Evolutionary conservation across 2,797 vertebrate species (phyloP), one percentile per base, ranked within the genome.

Genomic region (Sylvilagus floridanus): DNA sequence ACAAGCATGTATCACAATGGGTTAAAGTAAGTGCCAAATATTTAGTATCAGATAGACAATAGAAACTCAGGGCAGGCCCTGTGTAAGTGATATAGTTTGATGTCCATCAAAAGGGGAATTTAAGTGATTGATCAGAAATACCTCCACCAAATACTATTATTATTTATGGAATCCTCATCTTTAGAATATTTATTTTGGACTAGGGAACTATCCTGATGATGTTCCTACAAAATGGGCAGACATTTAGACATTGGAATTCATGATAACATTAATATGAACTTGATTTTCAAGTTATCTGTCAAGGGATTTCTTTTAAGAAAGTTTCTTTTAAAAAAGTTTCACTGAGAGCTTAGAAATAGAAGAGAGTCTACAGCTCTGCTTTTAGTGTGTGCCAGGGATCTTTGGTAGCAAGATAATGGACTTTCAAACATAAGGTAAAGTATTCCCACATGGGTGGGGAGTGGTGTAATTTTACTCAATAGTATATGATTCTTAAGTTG

Each of bases 161-260:
- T 88, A 7, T 88, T 71, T 76, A 84, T 84, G 26, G 9, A 93
- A 63, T 79, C 16, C 19, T 94, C 11, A 35, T 11, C 4, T 82
- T 94, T 65, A 69, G 21, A 88, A 91, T 72, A 82, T 42, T 95
- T 94, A 68, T 12, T 68, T 93, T 86, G 65, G 26, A 83, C 75
- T 73, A 62, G 37, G 24, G 22, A 84, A 65, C 54, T 85, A 76
- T 90, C 16, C 76, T 42, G 50, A 83, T 26, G 17, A 50, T 66
- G 76, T 35, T 16, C 26, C 30, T 87, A 11, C 13, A 91, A 95
- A 75, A 83, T 89, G 30, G 2, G 12, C 47, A 26, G n/a, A 50
- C 9, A 47, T 93, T 26, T 79, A 81, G 30, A 85, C 26, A 95
- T 50, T 57, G 84, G 79, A 76, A 54, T 4, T 5, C 19, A 37